A percentile compares a stretch with the other conserved stretches of the same genome.
phyloP scores from a whole-genome alignment of 2,888 invertebrate species.

The Dyspetes luteomarginatus region DNA sequence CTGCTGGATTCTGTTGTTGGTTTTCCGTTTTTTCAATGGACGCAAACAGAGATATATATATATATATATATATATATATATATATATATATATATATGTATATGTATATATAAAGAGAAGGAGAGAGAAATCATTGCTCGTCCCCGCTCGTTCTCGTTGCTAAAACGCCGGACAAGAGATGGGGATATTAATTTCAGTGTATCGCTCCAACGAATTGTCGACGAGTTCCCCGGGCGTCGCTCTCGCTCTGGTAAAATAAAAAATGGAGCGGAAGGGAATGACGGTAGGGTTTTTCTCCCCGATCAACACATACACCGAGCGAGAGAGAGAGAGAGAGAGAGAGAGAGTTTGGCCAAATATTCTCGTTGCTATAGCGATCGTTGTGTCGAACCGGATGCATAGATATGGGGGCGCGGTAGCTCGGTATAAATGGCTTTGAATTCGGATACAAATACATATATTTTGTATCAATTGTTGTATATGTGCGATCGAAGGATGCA shows the following conservation, averaged over 20 bases:
- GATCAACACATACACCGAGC: background rate
- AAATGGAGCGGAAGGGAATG: slow-evolving; percentile 47
- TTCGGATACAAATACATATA: background rate
- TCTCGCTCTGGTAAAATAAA: slow-evolving; percentile 5
- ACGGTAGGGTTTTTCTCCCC: background rate
- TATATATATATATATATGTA: too few relatives aligned
- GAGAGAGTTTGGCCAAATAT: background rate
- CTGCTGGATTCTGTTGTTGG: slow-evolving; percentile 3
- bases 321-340: background rate
- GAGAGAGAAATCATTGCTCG: background rate
- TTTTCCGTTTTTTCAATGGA: background rate
- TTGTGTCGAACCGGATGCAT: slow-evolving; percentile 22
- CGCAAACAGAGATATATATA: background rate
- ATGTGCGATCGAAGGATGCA: too few relatives aligned
- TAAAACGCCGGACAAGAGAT: slow-evolving; percentile 32
- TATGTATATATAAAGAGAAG: too few relatives aligned
- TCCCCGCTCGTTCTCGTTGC: background rate
- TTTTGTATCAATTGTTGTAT: background rate
- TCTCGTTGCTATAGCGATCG: background rate
- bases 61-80: too few relatives aligned
- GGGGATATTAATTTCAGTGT: slow-evolving; percentile 54
- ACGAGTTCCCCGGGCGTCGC: slow-evolving; percentile 33
- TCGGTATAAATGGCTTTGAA: slow-evolving; percentile 13
- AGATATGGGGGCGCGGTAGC: background rate
- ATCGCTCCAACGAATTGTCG: slow-evolving; percentile 57